These are phyloP conservation scores for Amaurobius ferox DNA, from an alignment of 2,888 invertebrate species.

Conservation along the genomic window DNA sequence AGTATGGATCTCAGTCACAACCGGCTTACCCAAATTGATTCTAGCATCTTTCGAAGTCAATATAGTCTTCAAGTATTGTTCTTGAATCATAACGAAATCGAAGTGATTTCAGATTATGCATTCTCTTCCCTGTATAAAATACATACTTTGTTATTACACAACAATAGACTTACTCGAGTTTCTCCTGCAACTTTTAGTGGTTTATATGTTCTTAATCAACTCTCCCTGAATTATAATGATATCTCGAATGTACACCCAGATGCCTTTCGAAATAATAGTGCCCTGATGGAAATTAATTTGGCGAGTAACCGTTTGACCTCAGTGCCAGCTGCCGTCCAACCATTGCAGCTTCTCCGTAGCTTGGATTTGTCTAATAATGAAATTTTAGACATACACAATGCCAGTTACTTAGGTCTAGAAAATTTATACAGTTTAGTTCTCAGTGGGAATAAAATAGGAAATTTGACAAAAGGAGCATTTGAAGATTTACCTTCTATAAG, in stretches of 20 bases:
- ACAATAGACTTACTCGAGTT: constrained; percentile 88
- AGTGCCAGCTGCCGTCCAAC: constrained; percentile 88
- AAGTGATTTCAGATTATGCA: constrained; percentile 89
- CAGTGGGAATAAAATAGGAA: constrained; percentile 91
- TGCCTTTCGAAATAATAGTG: constrained; percentile 82
- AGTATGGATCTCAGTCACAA: constrained; percentile 91
- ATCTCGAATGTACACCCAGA: constrained; percentile 90
- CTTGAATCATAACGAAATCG: constrained; percentile 89
- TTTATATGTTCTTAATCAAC: constrained; percentile 89
- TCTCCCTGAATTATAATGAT: constrained; percentile 90
- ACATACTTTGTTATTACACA: constrained; percentile 90
- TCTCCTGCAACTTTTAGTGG: constrained; percentile 94
- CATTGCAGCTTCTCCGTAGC: constrained; percentile 90
- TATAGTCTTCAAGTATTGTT: constrained; percentile 91
- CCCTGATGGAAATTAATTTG: constrained; percentile 90
- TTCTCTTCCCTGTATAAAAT: constrained; percentile 94
- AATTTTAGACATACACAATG: constrained; percentile 87
- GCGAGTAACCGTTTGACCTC: constrained; percentile 90
- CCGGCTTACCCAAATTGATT: constrained; percentile 87
- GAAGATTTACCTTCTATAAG: constrained; percentile 85
- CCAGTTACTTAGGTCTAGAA: constrained; percentile 89
- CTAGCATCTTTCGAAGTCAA: constrained; percentile 89
- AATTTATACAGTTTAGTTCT: constrained; percentile 92
- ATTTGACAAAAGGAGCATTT: constrained; percentile 88
- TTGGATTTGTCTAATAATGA: constrained; percentile 95